Base-by-base conservation (phyloP, 2,113 vertebrate species). In the Baryphthengus martii region DNA sequence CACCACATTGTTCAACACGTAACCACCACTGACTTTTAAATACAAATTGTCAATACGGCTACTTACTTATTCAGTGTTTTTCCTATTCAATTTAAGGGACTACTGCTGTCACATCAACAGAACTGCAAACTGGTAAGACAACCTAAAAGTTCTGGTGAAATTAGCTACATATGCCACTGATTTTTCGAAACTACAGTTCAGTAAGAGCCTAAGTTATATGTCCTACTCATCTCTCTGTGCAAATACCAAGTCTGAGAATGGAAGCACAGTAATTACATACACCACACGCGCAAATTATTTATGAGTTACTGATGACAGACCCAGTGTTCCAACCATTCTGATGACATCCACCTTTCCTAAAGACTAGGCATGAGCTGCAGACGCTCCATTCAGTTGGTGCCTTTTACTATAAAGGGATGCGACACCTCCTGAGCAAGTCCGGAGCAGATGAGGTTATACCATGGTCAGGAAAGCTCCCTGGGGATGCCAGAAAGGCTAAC, bases 401-500 rank as follows among this genome's bases (percentile, higher is more conserved):
- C 77, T 68, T 39, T 66, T 79, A 85, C 52, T 74, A 45, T 67
- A 88, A 80, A 66, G 77, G 78, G 79, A 96, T 85, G 78, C 19
- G 2, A 92, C 89, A 62, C 88, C 90, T 96, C 93, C 86, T 26
- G 89, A 87, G 85, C 73, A 49, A 68, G 59, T 87, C 5, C 59
- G 91, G 94, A 95, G 90, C 78, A 88, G 88, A 88, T 33, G 85
- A 98, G 95, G 96, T 97, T 96, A 96, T 29, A 72, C 75, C 49
- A 66, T 94, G 94, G 97, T 94, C 92, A 97, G 95, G 89, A 94
- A 90, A 81, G 90, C 96, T 97, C 97, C 96, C 95, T 40, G 37
- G 96, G 96, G 94, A 95, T 77, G 88, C 87, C 82, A 93, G 72
- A 73, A 75, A 89, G 95, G 95, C 84, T 94, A 97, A 89, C 65